Conservation (phyloP, 2,888 invertebrate species). For the Sinelater perroti region DNA sequence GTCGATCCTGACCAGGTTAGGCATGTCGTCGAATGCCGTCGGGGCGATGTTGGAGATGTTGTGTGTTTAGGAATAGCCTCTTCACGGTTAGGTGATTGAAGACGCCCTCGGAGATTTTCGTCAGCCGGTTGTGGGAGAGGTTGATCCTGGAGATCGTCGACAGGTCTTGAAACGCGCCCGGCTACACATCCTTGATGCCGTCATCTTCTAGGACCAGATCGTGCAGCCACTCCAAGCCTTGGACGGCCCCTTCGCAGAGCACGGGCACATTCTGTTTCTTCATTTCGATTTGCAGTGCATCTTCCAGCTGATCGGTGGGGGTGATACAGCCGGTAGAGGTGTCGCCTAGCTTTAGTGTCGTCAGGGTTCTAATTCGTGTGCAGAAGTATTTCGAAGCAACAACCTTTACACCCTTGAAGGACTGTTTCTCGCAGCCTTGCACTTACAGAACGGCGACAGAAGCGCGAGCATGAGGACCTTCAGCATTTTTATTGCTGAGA, state of each 20-base stretch:
- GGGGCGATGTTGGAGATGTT: slow-evolving; percentile 33
- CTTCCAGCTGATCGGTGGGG: slow-evolving; percentile 11
- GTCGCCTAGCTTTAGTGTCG: slow-evolving; percentile 12
- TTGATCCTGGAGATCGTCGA: slow-evolving; percentile 17
- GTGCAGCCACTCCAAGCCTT: slow-evolving; percentile 39
- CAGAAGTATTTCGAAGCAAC: slow-evolving; percentile 25
- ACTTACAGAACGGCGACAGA: slow-evolving; percentile 1
- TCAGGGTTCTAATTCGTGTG: neutral
- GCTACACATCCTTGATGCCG: slow-evolving; percentile 30
- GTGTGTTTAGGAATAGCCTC: slow-evolving; percentile 17
- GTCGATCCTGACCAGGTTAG: slow-evolving; percentile 49
- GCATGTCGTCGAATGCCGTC: slow-evolving; percentile 48
- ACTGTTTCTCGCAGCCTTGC: slow-evolving; percentile 27
- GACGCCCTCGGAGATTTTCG: slow-evolving; percentile 27
- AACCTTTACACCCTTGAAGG: slow-evolving; percentile 23
- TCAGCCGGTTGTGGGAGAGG: slow-evolving; percentile 20
- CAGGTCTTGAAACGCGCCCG: slow-evolving; percentile 36
- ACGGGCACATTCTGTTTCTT: slow-evolving; percentile 21
- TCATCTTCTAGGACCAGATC: slow-evolving; percentile 24
- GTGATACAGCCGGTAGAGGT: slow-evolving; percentile 24
- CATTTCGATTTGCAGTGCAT: slow-evolving; percentile 19
- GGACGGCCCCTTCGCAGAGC: slow-evolving; percentile 37
- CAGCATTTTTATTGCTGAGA: neutral
- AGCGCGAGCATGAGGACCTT: neutral
- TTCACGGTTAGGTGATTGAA: slow-evolving; percentile 25